Evolutionary conservation across 2,113 vertebrate genomes (phyloP).

Genomic region (Podarcis cretensis): DNA sequence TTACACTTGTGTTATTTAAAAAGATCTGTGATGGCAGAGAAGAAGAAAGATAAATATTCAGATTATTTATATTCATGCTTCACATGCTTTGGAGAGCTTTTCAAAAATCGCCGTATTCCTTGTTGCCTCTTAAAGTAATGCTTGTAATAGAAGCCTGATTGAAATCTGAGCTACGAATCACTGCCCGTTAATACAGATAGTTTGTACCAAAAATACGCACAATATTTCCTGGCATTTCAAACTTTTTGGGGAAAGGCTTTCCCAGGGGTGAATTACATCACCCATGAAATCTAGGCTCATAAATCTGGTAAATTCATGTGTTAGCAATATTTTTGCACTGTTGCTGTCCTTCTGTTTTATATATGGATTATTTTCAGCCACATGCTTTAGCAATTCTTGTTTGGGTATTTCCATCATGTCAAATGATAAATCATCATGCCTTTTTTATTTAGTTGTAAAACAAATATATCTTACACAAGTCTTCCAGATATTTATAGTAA

Average conservation of each 20-base stretch:
- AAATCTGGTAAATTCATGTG: constrained; percentile 13
- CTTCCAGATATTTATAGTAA: constrained; percentile 67
- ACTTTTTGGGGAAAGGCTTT: constrained; percentile 38
- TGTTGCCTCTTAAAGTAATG: constrained; percentile 11
- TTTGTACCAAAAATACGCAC: constrained; percentile 25
- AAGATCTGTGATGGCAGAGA: constrained; percentile 7
- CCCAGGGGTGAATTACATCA: neutral
- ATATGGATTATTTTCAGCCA: constrained; percentile 8
- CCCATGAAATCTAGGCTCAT: neutral
- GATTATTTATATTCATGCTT: constrained; percentile 36
- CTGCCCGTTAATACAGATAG: neutral
- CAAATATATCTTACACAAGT: constrained; percentile 62
- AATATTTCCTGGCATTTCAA: constrained; percentile 26
- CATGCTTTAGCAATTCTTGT: neutral
- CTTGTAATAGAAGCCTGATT: constrained; percentile 32
- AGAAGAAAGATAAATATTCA: constrained; percentile 29
- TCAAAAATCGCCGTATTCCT: constrained; percentile 30
- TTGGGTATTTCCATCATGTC: constrained; percentile 64
- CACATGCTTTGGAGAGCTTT: constrained; percentile 25
- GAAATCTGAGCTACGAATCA: constrained; percentile 27
- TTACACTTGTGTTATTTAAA: constrained; percentile 30
- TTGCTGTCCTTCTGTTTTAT: neutral
- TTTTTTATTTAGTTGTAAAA: constrained; percentile 73
- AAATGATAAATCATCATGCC: constrained; percentile 54
- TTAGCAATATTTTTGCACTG: neutral